Conservation (phyloP, 2,113 vertebrate species). For the Datnioides undecimradiatus region DNA sequence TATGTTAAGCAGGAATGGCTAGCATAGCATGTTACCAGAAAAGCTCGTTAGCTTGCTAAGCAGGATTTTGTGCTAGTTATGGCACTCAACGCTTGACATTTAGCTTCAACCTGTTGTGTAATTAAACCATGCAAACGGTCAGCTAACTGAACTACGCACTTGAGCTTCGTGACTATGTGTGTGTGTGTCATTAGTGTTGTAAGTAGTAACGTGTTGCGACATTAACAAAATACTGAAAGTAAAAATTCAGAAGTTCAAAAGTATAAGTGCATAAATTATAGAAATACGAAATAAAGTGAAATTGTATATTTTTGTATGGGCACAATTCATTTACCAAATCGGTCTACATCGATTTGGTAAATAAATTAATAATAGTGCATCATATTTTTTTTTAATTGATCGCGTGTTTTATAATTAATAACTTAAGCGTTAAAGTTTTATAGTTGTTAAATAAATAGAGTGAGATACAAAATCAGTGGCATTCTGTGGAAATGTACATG, state of each 20-base stretch:
- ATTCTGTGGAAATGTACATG: too few relatives aligned
- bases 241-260: background rate
- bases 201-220: background rate
- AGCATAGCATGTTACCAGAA: too few relatives aligned
- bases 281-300: background rate
- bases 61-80: background rate
- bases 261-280: background rate
- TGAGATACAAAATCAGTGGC: too few relatives aligned
- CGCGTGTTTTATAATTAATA: too few relatives aligned
- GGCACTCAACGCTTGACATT: background rate
- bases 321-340: too few relatives aligned
- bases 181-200: background rate
- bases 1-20: background rate
- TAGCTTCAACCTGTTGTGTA: conserved; percentile 38
- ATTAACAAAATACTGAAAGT: too few relatives aligned
- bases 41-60: background rate
- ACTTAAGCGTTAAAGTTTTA: too few relatives aligned
- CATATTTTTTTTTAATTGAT: too few relatives aligned
- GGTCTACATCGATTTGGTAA: too few relatives aligned
- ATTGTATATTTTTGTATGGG: too few relatives aligned
- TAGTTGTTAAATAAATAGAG: too few relatives aligned
- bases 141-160: conserved; percentile 18
- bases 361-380: too few relatives aligned
- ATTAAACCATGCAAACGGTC: background rate
- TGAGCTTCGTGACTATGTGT: background rate